A percentile compares a stretch with the other conserved stretches of the same genome.
Evolutionary conservation across 2,797 vertebrate genomes (phyloP).

Genomic region (Sparidentex hasta): DNA sequence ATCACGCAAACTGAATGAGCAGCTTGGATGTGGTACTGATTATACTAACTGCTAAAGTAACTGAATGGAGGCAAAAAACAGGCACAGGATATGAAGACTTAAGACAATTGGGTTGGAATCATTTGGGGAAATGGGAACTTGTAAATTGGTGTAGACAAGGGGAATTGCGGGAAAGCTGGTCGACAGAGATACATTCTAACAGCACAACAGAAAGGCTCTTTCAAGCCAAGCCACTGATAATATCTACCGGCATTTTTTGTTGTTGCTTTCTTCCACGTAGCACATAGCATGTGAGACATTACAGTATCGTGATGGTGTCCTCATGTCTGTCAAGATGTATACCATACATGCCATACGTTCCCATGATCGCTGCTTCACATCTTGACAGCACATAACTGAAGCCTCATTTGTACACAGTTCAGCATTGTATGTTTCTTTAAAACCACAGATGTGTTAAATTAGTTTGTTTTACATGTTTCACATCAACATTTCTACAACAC

Average conservation of each 20-base stretch:
- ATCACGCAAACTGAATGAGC: slow-evolving; percentile 13
- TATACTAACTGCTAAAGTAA: slow-evolving; percentile 1
- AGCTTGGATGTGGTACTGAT: slow-evolving; percentile 4
- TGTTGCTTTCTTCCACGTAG: slow-evolving; percentile 12
- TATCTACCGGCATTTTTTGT: slow-evolving; percentile 10
- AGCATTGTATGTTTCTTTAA: no score
- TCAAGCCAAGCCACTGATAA: slow-evolving; percentile 30
- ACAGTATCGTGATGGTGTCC: slow-evolving; percentile 44
- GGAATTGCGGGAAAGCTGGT: slow-evolving; percentile 30
- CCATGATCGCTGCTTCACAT: not conserved
- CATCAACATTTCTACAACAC: no score
- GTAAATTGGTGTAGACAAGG: slow-evolving; percentile 39
- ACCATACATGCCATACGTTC: not conserved
- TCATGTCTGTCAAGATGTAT: slow-evolving; percentile 29
- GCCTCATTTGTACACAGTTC: not conserved
- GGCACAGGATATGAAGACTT: not conserved
- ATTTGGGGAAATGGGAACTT: slow-evolving; percentile 34
- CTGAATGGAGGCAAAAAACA: not conserved
- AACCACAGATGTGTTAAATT: no score
- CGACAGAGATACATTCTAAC: slow-evolving; percentile 38
- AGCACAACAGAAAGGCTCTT: slow-evolving; percentile 12
- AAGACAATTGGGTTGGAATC: slow-evolving; percentile 20
- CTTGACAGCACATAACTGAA: slow-evolving; percentile 4
- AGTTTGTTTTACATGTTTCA: no score
- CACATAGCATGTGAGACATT: slow-evolving; percentile 41